Base-by-base conservation (phyloP, 2,113 vertebrate genomes). In the Pica pica region DNA sequence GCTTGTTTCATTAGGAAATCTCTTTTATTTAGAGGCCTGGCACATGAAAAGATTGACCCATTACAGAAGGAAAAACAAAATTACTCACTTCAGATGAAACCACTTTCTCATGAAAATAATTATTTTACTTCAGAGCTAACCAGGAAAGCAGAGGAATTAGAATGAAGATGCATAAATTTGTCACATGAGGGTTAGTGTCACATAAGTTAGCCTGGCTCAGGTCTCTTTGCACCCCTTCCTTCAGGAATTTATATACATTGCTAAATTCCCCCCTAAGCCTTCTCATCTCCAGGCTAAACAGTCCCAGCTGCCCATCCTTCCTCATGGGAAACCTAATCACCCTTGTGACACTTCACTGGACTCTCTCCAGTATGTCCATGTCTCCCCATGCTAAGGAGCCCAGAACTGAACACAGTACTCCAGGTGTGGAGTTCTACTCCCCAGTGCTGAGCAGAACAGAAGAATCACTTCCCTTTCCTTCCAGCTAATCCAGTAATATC, bases 1-100 rank as follows among this genome's bases (percentile, higher is more conserved):
- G 56, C 26, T 65, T 87, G 41, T 75, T 96, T 95, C 74, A 89
- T 87, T 92, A 93, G 65, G 83, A 67, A 94, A 91, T 44, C 33
- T 37, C 26, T 96, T 95, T 91, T 87, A 68, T 44, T 94, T 85
- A 92, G 53, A 83, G 87, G 67, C 33, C 76, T 77, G 83, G 68
- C 63, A 55, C 50, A 59, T 84, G 53, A 87, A 87, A 93, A 93
- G 60, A 39, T 44, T 60, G 33, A 91, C 33, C 82, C 53, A 89
- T 53, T 27, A 50, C 26, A 52, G 31, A 60, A 50, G 14, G 44
- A 59, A 68, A 44, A 6, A 9, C 55, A 44, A 88, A 86, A 73
- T 8, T 49, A 56, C 5, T 86, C n/a, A 75, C 19, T 76, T 57
- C 61, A 82, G 64, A 95, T 64, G 39, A 97, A 96, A 95, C 70